Evolutionary conservation across 2,113 vertebrate genomes (phyloP).

Genomic region (Cephalopholis sonnerati): DNA sequence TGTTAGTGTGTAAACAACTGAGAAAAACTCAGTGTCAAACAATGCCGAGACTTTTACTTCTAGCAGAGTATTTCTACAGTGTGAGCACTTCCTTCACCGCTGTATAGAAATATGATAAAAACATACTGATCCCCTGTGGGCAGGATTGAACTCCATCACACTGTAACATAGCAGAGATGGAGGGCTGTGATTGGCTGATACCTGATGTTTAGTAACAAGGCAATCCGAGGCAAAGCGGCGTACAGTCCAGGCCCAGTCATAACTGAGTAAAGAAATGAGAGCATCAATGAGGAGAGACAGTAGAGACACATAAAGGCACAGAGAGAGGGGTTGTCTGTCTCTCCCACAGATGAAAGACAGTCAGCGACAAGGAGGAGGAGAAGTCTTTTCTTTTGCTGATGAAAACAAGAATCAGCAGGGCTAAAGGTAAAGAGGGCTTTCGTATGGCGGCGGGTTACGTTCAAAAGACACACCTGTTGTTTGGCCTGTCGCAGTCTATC

Average conservation of each 20-base stretch:
- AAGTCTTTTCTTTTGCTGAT: constrained; percentile 83
- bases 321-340: constrained; percentile 72
- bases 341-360: constrained; percentile 82
- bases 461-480: constrained; percentile 88
- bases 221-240: constrained; percentile 2
- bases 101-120: background rate
- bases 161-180: constrained; percentile 5
- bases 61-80: too few species aligned
- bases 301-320: constrained; percentile 72
- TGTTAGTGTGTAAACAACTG: too few species aligned
- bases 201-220: constrained; percentile 22
- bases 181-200: constrained; percentile 28
- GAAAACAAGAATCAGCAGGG: constrained; percentile 85
- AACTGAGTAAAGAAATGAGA: constrained; percentile 64
- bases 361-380: constrained; percentile 75
- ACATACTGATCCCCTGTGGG: background rate
- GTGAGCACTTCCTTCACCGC: background rate
- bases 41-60: too few species aligned
- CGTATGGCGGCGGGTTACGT: constrained; percentile 69
- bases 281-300: constrained; percentile 71
- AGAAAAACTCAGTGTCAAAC: too few species aligned
- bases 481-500: constrained; percentile 76
- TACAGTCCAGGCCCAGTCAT: constrained; percentile 43
- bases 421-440: constrained; percentile 81
- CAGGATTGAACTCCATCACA: background rate